Evolutionary conservation across 92 coral and sea anemone genomes (phyloP), one percentile per base, ranked within the genome.

Genomic region (Montipora capitata): DNA sequence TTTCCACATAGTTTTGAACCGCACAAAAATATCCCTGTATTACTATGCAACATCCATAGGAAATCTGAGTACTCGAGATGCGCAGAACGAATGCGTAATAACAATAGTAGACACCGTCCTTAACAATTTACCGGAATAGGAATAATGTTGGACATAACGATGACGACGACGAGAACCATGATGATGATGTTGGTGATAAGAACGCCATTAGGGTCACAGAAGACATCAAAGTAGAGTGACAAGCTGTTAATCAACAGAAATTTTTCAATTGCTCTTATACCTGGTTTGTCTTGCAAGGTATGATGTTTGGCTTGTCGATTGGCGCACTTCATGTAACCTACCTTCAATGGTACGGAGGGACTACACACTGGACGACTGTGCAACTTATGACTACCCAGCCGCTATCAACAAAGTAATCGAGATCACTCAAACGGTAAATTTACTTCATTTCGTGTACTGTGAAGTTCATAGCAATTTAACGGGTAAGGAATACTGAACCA

Each of bases 221-320:
- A 57, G 20, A 57, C 20, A 57, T 61, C 66, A 61, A 3, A 3
- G 66, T 16, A 16, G 0, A 3, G 15, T 61, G 66, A 61, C 27
- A 61, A 61, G 20, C 66, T 4, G 4, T 16, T 27, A 61, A 61
- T 16, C 35, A 61, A 61, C 39, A 61, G 5, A 0, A 0, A 61
- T 3, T 61, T 16, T 1, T 14, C 5, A 66, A 39, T 20, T 20
- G 1, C 27, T 15, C 12, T 72, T 16, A 72, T 72, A 45, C 27
- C 27, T 45, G 39, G 57, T 41, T 72, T 2, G 9, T 18, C 4
- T 43, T 17, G 2, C 76, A 16, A 85, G 89, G 35, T 89, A 89
- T 77, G 93, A 89, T 72, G 93, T 89, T 8, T 89, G 93, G 93
- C 84, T 89, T 38, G 89, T 70, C 41, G 93, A 89, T 65, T 89